These are phyloP conservation scores for Camponotus fellah DNA, from an alignment of 2,888 invertebrate species.

Conservation along the genomic window DNA sequence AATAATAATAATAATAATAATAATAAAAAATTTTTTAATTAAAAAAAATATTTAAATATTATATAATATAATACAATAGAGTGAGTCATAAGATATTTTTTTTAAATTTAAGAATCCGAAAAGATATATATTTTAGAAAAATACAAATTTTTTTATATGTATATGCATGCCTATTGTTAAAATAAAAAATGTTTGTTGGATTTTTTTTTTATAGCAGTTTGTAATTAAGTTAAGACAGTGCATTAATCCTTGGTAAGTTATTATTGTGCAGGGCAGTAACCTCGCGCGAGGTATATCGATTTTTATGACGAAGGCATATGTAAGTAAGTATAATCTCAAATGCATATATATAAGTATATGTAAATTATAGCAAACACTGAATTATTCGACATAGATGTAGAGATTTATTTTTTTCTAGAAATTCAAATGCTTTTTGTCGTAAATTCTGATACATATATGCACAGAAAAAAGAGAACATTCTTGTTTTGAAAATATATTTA, in stretches of 20 bases:
- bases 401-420: background rate
- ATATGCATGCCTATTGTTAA: background rate
- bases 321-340: conserved; percentile 7
- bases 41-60: no score
- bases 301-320: conserved; percentile 14
- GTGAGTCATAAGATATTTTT: no score
- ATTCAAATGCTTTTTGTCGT: background rate
- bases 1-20: no score
- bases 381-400: conserved; percentile 2
- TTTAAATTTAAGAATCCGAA: background rate
- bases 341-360: background rate
- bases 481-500: no score
- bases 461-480: background rate
- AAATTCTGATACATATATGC: background rate
- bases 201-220: background rate
- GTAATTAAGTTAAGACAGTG: conserved; percentile 7
- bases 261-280: conserved; percentile 34
- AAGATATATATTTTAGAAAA: background rate
- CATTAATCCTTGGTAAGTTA: conserved; percentile 21
- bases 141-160: background rate
- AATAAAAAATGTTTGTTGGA: background rate
- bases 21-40: no score
- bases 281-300: conserved; percentile 41
- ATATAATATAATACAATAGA: no score
- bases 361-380: conserved; percentile 20